phyloP scores from a whole-genome alignment of 2,113 vertebrate species.

The Odocoileus virginianus region DNA sequence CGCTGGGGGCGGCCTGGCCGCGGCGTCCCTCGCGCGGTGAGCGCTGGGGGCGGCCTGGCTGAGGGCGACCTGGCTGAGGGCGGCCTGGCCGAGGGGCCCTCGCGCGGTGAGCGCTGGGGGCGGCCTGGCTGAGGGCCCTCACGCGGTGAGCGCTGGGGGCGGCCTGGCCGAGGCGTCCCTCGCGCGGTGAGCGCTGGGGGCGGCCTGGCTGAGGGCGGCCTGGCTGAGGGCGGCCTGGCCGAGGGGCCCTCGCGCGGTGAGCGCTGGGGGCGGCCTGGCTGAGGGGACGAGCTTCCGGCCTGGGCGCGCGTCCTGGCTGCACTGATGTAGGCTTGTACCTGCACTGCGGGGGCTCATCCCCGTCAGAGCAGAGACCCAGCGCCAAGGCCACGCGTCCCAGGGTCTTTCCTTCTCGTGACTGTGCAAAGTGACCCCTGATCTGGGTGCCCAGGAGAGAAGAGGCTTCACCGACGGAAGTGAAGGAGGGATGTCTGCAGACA shows the following conservation, averaged over 20 bases:
- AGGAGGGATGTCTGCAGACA: neutral
- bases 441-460: neutral
- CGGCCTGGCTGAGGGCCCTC: too few relatives aligned
- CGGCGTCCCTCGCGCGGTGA: too few relatives aligned
- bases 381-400: fast-evolving
- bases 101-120: too few relatives aligned
- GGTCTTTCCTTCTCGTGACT: fast-evolving
- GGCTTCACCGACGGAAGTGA: neutral
- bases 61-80: too few relatives aligned
- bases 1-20: too few relatives aligned
- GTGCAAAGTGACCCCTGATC: fast-evolving
- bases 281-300: fast-evolving
- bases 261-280: neutral
- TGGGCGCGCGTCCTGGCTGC: fast-evolving
- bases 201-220: too few relatives aligned
- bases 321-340: fast-evolving
- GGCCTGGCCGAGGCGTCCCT: too few relatives aligned
- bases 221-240: neutral
- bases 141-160: too few relatives aligned
- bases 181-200: fast-evolving
- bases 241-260: too few relatives aligned
- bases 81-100: too few relatives aligned
- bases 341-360: fast-evolving
- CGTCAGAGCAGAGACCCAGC: too few relatives aligned
- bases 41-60: neutral